Evolutionary conservation across 2,888 invertebrate species (phyloP), one percentile per base, ranked within the genome.

Genomic region (Chironomus riparius): DNA sequence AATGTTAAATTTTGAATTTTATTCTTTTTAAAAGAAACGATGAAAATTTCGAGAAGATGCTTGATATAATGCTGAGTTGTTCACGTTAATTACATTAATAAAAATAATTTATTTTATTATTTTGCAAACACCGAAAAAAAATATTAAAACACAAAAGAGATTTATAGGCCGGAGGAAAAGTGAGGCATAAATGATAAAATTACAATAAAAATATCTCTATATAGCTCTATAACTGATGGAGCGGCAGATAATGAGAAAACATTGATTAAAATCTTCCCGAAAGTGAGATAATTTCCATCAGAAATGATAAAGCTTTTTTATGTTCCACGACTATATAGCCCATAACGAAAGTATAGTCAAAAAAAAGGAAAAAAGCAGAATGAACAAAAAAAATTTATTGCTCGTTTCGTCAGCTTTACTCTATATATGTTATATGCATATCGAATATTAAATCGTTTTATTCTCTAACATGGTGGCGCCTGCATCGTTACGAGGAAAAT

Each of bases 81-180:
- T 56, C 15, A 61, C 71, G 71, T 71, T 71, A 71, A 71, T 71
- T 71, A 61, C 71, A 28, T 71, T 56, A 71, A 71, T 71, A 71
- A 71, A 71, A 71, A 71, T 71, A 71, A 71, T 71, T 71, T 71
- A 71, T 71, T 70, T 47, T 48, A 70, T 70, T 70, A 47, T 70
- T 65, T 70, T 28, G 48, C 47, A 24, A 47, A 48, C 68, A 28
- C 68, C 68, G 15, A 68, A 38, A 47, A n/a, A n/a, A 68, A 68
- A 68, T 13, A 28, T 68, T 68, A 68, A 38, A 28, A 38, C 68
- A 38, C 24, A 68, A 28, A 38, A 12, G 28, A 47, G 38, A 38
- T 28, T 38, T 68, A 38, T 68, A 47, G 28, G 68, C 15, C n/a
- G 47, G 38, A 28, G 47, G 7, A 28, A 47, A 68, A 47, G 68